Percentiles rank a stretch among this genome's conserved stretches.
These are phyloP conservation scores for Andrena flavipes DNA, from an alignment of 2,888 invertebrate genomes.

Conservation along the genomic window DNA sequence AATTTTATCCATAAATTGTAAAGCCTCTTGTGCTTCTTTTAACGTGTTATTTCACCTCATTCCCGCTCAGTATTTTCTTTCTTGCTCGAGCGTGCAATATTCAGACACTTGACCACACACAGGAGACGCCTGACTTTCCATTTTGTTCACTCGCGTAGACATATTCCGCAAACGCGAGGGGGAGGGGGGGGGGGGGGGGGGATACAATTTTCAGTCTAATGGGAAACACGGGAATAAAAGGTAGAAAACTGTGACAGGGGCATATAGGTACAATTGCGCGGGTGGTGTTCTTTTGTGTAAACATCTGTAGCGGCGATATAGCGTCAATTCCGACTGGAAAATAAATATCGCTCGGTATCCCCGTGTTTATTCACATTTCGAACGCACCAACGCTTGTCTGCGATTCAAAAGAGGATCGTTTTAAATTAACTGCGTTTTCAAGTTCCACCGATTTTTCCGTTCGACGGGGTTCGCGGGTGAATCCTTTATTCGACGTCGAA, in stretches of 20 bases:
- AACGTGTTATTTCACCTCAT: not conserved
- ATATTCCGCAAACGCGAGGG: not conserved
- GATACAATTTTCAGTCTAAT: slow-evolving; percentile 12
- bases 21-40: not conserved
- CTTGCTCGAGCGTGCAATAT: slow-evolving; percentile 13
- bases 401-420: slow-evolving; percentile 7
- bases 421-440: slow-evolving; percentile 14
- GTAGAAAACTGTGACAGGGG: slow-evolving; percentile 32
- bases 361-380: slow-evolving; percentile 38
- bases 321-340: slow-evolving; percentile 28
- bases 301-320: slow-evolving; percentile 18
- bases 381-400: slow-evolving; percentile 10
- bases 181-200: not conserved
- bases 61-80: not conserved
- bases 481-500: not conserved
- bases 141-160: slow-evolving; percentile 2
- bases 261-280: slow-evolving; percentile 16
- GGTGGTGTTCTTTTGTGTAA: not conserved
- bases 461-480: not conserved
- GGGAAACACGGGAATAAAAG: slow-evolving; percentile 37
- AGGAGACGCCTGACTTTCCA: slow-evolving; percentile 8
- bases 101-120: slow-evolving; percentile 1
- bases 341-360: slow-evolving; percentile 42
- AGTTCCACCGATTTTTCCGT: slow-evolving; percentile 26
- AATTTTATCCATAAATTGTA: not conserved